These are phyloP conservation scores for Serilophus lunatus DNA, from an alignment of 2,113 vertebrate genomes.

Conservation along the genomic window DNA sequence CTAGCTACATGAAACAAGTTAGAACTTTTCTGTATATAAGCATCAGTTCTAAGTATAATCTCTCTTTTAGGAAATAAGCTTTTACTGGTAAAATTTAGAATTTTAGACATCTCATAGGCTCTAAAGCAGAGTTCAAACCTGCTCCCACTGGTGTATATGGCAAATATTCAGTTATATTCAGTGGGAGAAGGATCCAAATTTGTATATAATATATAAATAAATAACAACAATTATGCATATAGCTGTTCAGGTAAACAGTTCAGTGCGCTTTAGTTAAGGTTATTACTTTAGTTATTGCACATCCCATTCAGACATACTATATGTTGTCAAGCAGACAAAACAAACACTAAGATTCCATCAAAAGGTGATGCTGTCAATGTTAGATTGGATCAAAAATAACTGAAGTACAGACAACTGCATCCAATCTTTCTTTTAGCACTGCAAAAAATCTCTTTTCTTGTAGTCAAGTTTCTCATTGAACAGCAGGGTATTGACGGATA, in stretches of 20 bases:
- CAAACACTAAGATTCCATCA: slow-evolving; percentile 61
- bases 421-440: slow-evolving; percentile 57
- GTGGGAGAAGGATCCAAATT: slow-evolving; percentile 48
- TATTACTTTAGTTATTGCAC: slow-evolving; percentile 79
- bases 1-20: slow-evolving; percentile 65
- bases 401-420: slow-evolving; percentile 57
- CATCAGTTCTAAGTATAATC: slow-evolving; percentile 67
- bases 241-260: slow-evolving; percentile 73
- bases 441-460: slow-evolving; percentile 55
- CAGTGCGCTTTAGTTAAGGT: slow-evolving; percentile 63
- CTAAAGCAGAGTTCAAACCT: slow-evolving; percentile 24
- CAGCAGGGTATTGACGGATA: slow-evolving; percentile 43
- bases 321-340: slow-evolving; percentile 66
- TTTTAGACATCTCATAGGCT: slow-evolving; percentile 63
- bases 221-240: slow-evolving; percentile 73
- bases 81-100: slow-evolving; percentile 72
- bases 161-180: slow-evolving; percentile 44
- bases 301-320: slow-evolving; percentile 72
- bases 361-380: slow-evolving; percentile 65
- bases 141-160: slow-evolving; percentile 51
- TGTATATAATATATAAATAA: slow-evolving; percentile 73
- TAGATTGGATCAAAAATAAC: slow-evolving; percentile 66
- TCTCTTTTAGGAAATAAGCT: slow-evolving; percentile 71
- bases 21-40: slow-evolving; percentile 63
- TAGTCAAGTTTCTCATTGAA: slow-evolving; percentile 57